phyloP scores from a whole-genome alignment of 1,140 invertebrate species.

The Pararge aegeria region DNA sequence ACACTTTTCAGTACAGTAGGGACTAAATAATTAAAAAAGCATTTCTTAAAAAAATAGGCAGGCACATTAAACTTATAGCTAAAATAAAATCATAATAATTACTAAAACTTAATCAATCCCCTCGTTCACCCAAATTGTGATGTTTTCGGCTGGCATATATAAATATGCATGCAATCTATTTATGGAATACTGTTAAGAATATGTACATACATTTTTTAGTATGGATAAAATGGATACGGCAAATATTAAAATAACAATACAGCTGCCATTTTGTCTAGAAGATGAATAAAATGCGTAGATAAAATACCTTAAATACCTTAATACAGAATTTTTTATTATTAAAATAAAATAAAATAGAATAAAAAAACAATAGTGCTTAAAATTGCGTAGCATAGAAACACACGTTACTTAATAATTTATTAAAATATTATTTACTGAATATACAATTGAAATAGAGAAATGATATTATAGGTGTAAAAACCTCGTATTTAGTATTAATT shows the following conservation, averaged over 20 bases:
- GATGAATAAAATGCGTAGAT: constrained; percentile 14
- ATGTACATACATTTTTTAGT: constrained; percentile 39
- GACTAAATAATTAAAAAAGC: constrained; percentile 28
- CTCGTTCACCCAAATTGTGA: constrained; percentile 63
- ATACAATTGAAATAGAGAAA: constrained; percentile 50
- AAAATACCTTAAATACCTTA: constrained; percentile 19
- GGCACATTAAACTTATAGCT: constrained; percentile 66
- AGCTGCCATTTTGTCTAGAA: constrained; percentile 38
- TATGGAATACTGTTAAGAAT: constrained; percentile 39
- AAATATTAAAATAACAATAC: constrained; percentile 20
- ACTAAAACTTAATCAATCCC: constrained; percentile 56
- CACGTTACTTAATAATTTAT: constrained; percentile 54
- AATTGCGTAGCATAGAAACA: constrained; percentile 60
- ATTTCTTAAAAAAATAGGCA: constrained; percentile 47
- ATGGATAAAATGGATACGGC: constrained; percentile 29
- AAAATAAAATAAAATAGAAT: constrained; percentile 45
- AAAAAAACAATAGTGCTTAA: constrained; percentile 21
- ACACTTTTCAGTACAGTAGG: constrained; percentile 26
- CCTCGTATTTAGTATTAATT: constrained; percentile 34
- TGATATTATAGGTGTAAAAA: constrained; percentile 36
- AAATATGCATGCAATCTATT: constrained; percentile 36
- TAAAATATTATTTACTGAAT: constrained; percentile 65
- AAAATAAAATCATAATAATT: constrained; percentile 53
- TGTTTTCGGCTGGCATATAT: constrained; percentile 39
- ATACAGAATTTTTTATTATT: constrained; percentile 18